Evolutionary conservation across 2,797 vertebrate genomes (phyloP), one percentile per base, ranked within the genome.

Genomic region (Harpagifer antarcticus): DNA sequence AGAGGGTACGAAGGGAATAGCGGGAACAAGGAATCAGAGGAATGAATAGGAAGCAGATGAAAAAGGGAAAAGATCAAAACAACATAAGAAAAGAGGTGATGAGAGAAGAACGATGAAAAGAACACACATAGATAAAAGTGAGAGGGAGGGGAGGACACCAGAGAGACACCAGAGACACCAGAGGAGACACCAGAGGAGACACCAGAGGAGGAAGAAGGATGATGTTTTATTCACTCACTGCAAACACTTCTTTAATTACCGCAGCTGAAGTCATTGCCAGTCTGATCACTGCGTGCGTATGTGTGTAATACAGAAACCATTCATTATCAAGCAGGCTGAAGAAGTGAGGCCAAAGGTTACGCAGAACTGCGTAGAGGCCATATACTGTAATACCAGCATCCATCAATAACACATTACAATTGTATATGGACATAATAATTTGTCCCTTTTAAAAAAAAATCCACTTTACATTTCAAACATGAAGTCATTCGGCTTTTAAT

Each of bases 201-300:
- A 56, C 68, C 13, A 64, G 74, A 72, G 85, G 85, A 74, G 75
- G 55, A 76, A 79, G 76, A 78, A 62, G 67, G 72, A 88, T 50
- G 68, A 86, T 86, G 73, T 88, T 91, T 89, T 86, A 89, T 91
- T 90, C 84, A 88, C 85, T 85, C 75, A 65, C 76, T 1, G 50
- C 72, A 82, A 84, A 86, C 64, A 57, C 79, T 79, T 67, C 78
- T 90, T 88, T 89, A 88, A 88, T 93, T 85, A 87, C 76, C 31
- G 16, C 76, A 68, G 70, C 80, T 81, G 33, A 84, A 82, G 79
- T 75, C 50, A 65, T 57, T 60, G 74, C 50, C 68, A 8, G 82
- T 70, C 66, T 79, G 81, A 79, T 78, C 64, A 17, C 73, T 65
- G 75, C 16, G 15, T 67, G 42, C 57, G 61, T 78, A 27, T 1